Evolutionary conservation across 2,113 vertebrate species (phyloP).

Genomic region (Poeciliopsis occidentalis): DNA sequence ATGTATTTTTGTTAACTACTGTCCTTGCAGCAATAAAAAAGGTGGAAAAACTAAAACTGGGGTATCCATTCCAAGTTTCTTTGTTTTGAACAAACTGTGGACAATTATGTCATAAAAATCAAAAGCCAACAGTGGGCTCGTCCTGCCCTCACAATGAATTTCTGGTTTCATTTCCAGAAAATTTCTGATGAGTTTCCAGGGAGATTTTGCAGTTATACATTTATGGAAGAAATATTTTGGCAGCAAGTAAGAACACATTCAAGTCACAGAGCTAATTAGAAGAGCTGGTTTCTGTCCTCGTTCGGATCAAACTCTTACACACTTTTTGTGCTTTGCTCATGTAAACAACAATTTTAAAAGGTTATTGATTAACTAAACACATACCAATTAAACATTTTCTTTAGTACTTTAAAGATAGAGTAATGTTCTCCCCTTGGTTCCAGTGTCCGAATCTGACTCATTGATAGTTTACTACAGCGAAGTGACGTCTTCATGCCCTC

Average conservation of each 20-base stretch:
- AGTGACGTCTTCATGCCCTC: too few species aligned
- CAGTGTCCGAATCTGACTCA: too few species aligned
- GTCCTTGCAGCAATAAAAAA: background rate
- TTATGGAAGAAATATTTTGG: constrained; percentile 46
- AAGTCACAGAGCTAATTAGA: constrained; percentile 1
- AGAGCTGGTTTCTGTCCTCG: background rate
- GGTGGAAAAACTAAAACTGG: constrained; percentile 33
- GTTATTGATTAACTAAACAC: constrained; percentile 53
- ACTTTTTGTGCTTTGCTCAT: constrained; percentile 39
- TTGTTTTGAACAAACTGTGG: constrained; percentile 52
- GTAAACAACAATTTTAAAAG: constrained; percentile 73
- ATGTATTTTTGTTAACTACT: background rate
- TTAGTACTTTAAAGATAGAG: constrained; percentile 72
- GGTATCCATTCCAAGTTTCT: constrained; percentile 58
- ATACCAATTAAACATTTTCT: constrained; percentile 47
- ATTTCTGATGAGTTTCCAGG: background rate
- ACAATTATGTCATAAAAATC: constrained; percentile 60
- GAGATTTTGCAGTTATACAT: background rate
- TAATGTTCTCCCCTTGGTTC: constrained; percentile 62
- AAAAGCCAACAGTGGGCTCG: constrained; percentile 29
- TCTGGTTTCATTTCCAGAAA: background rate
- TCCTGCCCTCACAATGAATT: background rate
- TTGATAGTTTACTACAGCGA: too few species aligned
- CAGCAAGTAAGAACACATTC: constrained; percentile 56
- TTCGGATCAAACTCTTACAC: constrained; percentile 10